Base-by-base conservation (phyloP, 2,888 invertebrate genomes). In the Doris montereyensis region DNA sequence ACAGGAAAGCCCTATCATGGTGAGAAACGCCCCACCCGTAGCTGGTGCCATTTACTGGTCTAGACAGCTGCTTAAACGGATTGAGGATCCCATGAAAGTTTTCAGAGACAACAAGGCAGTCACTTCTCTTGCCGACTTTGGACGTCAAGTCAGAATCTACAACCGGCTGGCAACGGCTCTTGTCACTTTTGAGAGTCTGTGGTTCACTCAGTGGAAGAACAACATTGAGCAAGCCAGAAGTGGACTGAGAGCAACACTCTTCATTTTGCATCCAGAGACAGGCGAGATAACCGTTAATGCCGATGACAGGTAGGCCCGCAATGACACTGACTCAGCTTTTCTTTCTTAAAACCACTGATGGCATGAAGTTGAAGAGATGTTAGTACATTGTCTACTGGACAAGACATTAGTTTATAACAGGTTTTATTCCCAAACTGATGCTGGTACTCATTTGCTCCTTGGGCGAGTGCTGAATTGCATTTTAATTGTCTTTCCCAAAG, bases 1-100 rank as follows among this genome's bases (percentile, higher is more conserved):
- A n/a, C n/a, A 90, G 90, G 89, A 88, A 26, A 84, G 83, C 76
- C 90, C 91, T 28, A 89, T 88, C 68, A 81, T 88, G 73, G 84
- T 89, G 5, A 83, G 91, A 60, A 91, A 91, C 84, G 90, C 90
- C 26, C 91, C 91, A 2, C 90, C 89, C 60, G 89, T 89, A n/a
- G 91, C 89, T 34, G 91, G 91, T 2, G 91, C 91, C 67, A 90
- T 91, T 77, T 86, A 88, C 79, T 91, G 91, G 91, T 87, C 89
- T 2, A 83, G 91, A 26, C 90, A 90, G 80, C 84, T 91, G 21
- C 86, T 91, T 10, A 88, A 88, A 70, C 84, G 88, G 41, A 91
- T 91, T 41, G 91, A 91, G 79, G 90, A 91, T 73, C 91, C 91
- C 4, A 91, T 91, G 91, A 89, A 89, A 81, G 80, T 89, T 5